A percentile compares a stretch with the other conserved stretches of the same genome.
Conservation (phyloP, 2,113 vertebrate genomes). For the Pterophyllum scalare region DNA sequence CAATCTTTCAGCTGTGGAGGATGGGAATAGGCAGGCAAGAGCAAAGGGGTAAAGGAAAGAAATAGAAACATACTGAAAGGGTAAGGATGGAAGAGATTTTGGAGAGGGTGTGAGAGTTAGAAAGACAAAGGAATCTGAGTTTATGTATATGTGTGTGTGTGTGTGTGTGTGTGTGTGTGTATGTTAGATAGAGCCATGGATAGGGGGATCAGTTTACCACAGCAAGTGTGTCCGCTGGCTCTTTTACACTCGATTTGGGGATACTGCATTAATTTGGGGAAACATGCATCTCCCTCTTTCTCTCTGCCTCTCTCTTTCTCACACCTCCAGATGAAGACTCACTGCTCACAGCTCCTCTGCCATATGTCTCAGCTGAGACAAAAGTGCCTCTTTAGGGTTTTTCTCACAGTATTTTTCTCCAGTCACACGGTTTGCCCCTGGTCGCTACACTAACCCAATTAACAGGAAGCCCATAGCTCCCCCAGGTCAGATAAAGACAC, state of each 20-base stretch:
- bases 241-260: conserved; percentile 76
- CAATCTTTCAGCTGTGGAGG: conserved; percentile 68
- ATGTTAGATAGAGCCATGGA: conserved; percentile 60
- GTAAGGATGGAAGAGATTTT: conserved; percentile 57
- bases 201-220: conserved; percentile 74
- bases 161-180: neutral
- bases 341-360: conserved; percentile 70
- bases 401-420: conserved; percentile 74
- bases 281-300: conserved; percentile 65
- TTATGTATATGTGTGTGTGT: neutral
- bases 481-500: conserved; percentile 83
- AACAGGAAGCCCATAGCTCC: conserved; percentile 74
- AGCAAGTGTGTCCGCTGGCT: conserved; percentile 75
- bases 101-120: conserved; percentile 60
- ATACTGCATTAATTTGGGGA: conserved; percentile 76
- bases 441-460: conserved; percentile 78
- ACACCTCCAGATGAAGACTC: conserved; percentile 73
- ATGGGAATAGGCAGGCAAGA: conserved; percentile 42
- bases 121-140: conserved; percentile 71
- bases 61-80: conserved; percentile 67
- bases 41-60: conserved; percentile 45
- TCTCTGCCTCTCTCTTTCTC: conserved; percentile 45
- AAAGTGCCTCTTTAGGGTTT: conserved; percentile 75
- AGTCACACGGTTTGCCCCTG: conserved; percentile 74
- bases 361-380: conserved; percentile 80